Evolutionary conservation across 1,140 invertebrate genomes (phyloP), one percentile per base, ranked within the genome.

Genomic region (Pseudobourletiella spinata): DNA sequence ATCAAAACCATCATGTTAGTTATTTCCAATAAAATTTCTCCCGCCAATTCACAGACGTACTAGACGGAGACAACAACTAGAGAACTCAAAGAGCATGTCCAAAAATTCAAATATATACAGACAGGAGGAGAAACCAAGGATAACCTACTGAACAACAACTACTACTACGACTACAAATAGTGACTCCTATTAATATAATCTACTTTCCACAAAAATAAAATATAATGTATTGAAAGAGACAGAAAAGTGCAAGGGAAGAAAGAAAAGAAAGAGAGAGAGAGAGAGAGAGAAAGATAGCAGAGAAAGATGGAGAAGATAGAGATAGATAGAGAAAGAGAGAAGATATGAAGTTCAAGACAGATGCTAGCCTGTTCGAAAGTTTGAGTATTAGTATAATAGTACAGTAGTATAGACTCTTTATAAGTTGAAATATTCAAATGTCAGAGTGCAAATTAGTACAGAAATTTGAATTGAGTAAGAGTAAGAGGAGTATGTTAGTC

Each of bases 211-310:
- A n/a, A n/a, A n/a, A n/a, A n/a, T n/a, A n/a, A n/a, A n/a, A n/a
- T n/a, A n/a, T n/a, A n/a, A n/a, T n/a, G n/a, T 62, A 24, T 62
- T 48, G 42, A 62, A 62, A 62, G 60, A 62, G 60, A 62, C 42
- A 62, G 60, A 29, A 58, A 59, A 59, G 42, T 59, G 57, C 30
- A 51, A 64, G 57, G 51, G 46, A 46, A 63, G 52, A 52, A 44
- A 59, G 29, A n/a, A 59, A 16, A 42, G 32, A 59, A 24, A 35
- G 58, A 24, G 42, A 67, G 42, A 59, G 59, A 61, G 32, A 65
- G 50, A 59, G 15, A 57, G 32, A 56, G 43, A 57, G 51, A 59
- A 22, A 64, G 64, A 61, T 57, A 50, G 46, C 48, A 42, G 35
- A 39, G 39, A 35, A 56, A 59, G 50, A 52, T 48, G 30, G 63